Evolutionary conservation across 2,888 invertebrate genomes (phyloP), one percentile per base, ranked within the genome.

Genomic region (Hemithea aestivaria): DNA sequence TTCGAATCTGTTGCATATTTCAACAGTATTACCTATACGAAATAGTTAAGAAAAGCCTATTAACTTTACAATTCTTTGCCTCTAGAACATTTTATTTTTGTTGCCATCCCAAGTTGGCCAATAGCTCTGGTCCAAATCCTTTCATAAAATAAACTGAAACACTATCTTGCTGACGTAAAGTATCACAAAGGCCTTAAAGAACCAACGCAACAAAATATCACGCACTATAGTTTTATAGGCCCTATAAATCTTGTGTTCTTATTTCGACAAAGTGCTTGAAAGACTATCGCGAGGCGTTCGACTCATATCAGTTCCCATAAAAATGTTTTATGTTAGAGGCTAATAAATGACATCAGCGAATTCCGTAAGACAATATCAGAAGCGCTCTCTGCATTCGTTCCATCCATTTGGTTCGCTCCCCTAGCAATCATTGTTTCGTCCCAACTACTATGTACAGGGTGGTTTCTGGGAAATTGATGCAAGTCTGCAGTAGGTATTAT

Each of bases 291-390:
- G 61, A 64, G 59, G 65, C 68, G 60, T 58, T 55, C 47, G 60
- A 50, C 76, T 78, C 74, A 81, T 84, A 87, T 87, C 84, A 70
- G 69, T 69, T 65, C 65, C 76, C 69, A 85, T 87, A 87, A 87
- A 87, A 84, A 85, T 87, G 84, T 83, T 85, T 85, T 87, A 87
- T 87, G 84, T 82, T 84, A 80, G 73, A 75, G 78, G 79, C 85
- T 85, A 87, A 87, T 87, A 87, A 87, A 87, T 85, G 87, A 83
- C 85, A 80, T 85, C 83, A 82, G 84, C 87, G 77, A 84, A 84
- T 85, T 84, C 74, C 61, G 80, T 81, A 85, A 87, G 87, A 85
- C 83, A 85, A 84, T 85, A 82, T 73, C 76, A 76, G 75, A 72
- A 70, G 66, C 73, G 70, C 74, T 73, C 68, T 70, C 66, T 81